phyloP scores from a whole-genome alignment of 2,797 vertebrate species.

The Mastacembelus armatus region DNA sequence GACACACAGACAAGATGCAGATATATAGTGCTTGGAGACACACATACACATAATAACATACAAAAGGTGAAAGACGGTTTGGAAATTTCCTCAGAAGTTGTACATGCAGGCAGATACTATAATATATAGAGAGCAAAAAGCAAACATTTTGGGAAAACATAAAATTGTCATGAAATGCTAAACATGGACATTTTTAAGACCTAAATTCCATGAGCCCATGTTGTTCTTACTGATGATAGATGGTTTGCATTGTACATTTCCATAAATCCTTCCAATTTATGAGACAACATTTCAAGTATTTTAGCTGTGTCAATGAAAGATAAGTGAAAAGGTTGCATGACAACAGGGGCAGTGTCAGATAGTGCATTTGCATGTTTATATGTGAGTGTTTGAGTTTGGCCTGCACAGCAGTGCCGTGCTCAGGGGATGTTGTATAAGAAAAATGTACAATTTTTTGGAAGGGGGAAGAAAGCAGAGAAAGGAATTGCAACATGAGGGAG shows the following conservation, averaged over 20 bases:
- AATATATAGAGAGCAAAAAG: too few species aligned
- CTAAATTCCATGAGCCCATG: conserved; percentile 6
- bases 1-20: conserved; percentile 48
- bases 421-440: conserved; percentile 57
- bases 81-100: conserved; percentile 30
- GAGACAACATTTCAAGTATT: neutral
- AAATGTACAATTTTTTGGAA: conserved; percentile 10
- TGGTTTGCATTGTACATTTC: conserved; percentile 16
- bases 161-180: conserved; percentile 52
- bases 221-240: conserved; percentile 18
- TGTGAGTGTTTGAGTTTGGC: conserved; percentile 14
- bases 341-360: neutral
- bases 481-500: neutral
- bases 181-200: conserved; percentile 41
- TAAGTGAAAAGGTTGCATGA: neutral
- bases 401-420: conserved; percentile 51
- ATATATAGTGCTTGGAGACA: conserved; percentile 16
- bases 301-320: conserved; percentile 1
- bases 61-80: conserved; percentile 45
- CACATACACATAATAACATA: conserved; percentile 13
- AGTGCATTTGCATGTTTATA: conserved; percentile 15
- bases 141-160: conserved; percentile 60
- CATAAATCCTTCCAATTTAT: neutral
- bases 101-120: conserved; percentile 20
- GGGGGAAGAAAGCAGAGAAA: neutral